Evolutionary conservation across 2,113 vertebrate genomes (phyloP), one percentile per base, ranked within the genome.

Genomic region (Vulpes ferrilata): DNA sequence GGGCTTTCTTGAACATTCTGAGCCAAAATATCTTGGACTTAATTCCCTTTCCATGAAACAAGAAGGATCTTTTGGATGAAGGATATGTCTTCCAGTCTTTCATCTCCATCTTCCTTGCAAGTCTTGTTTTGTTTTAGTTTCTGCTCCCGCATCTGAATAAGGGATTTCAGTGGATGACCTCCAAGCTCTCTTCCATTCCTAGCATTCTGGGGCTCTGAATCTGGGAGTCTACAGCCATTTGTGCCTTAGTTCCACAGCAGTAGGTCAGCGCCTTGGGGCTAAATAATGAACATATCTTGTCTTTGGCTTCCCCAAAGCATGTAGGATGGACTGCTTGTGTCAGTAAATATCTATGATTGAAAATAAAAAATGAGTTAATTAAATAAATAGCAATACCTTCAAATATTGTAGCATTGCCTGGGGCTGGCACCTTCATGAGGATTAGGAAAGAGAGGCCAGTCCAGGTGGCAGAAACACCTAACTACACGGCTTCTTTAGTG

Each of bases 1-100:
- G 78, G 51, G 51, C 78, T 84, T 96, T 90, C 32, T 92, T 55
- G 53, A 64, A 74, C 73, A 92, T 88, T 91, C 85, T 82, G 51
- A 93, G 67, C 48, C 80, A 62, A 83, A 92, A 95, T 69, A 30
- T 48, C 95, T 96, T 48, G 55, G 69, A 48, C 13, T 71, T 27
- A 30, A 88, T 90, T 90, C 55, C 71, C n/a, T 92, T 91, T 84
- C 32, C 57, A 59, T 5, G 6, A 93, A 94, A 38, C 25, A 91
- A 64, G 23, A 13, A 90, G 19, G 6, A 71, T 35, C 27, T n/a
- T 95, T 89, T 74, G 71, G 76, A 65, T 35, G 10, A 4, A n/a
- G 13, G 59, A 53, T 65, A 43, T 32, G 5, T 13, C 57, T 95
- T 92, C 78, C 30, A 8, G 19, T 48, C n/a, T 10, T 55, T 67